Evolutionary conservation across 2,113 vertebrate genomes (phyloP), one percentile per base, ranked within the genome.

Genomic region (Callionymus lyra): DNA sequence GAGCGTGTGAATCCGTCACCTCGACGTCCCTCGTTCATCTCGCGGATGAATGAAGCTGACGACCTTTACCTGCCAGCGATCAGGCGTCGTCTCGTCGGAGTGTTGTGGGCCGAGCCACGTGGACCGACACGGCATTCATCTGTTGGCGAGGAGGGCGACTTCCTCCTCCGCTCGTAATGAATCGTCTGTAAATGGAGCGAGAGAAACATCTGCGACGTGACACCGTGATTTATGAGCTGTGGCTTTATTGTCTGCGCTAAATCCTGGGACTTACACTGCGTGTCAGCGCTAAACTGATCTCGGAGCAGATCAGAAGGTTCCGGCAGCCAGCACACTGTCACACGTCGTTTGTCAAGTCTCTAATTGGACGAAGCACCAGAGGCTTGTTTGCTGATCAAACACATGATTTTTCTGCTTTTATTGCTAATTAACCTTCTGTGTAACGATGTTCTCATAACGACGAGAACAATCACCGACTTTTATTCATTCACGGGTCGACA

Each of bases 211-310:
- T 36, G 47, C 47, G 35, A 65, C 9, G 11, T 59, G 68, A 63
- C 68, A 47, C 19, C 6, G 38, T 72, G 73, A 81, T 81, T 70
- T 70, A 79, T 76, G 74, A 74, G 69, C 65, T 32, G 5, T 57
- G 65, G 60, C 67, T 74, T 77, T 69, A 77, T 53, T 63, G 73
- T 73, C 71, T 53, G 62, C 57, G 65, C 69, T 79, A 77, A 77
- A 75, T 60, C 51, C 43, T 12, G 33, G 59, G 64, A 73, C 59
- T 75, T 75, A 64, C 50, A 58, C 57, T 63, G 56, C 63, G 56
- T 62, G 63, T 58, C 62, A 59, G 16, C 19, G 54, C 53, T 63
- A 43, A 60, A 72, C 37, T 51, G 53, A 58, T 63, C 68, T 56
- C 41, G 54, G 48, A 39, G 33, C 31, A 56, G 61, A 63, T 74